phyloP scores from a whole-genome alignment of 2,888 invertebrate species.

The Megastigmus dorsalis region DNA sequence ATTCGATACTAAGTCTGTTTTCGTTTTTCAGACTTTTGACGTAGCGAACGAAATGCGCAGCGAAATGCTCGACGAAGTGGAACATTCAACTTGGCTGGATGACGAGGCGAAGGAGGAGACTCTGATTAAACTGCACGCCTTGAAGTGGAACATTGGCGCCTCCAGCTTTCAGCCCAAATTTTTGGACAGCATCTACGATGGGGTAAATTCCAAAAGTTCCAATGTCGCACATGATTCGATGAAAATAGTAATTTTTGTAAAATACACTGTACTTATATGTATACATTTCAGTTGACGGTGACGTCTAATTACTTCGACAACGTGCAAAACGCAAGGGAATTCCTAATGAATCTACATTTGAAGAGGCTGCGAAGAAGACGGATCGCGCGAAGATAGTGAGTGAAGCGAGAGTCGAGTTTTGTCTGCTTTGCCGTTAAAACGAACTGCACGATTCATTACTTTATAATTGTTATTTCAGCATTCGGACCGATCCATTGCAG shows the following conservation, averaged over 20 bases:
- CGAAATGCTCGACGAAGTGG: conserved; percentile 48
- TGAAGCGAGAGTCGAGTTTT: too few relatives aligned
- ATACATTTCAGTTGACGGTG: conserved; percentile 44
- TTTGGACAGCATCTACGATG: conserved; percentile 44
- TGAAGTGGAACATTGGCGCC: conserved; percentile 45
- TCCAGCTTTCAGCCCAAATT: conserved; percentile 43
- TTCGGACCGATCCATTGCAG: neutral
- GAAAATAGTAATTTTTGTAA: too few relatives aligned
- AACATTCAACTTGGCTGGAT: conserved; percentile 51
- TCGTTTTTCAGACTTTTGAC: conserved; percentile 38
- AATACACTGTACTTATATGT: too few relatives aligned
- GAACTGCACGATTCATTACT: neutral
- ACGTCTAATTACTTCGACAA: conserved; percentile 52
- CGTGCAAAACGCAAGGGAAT: conserved; percentile 2
- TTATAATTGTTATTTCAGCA: conserved; percentile 2
- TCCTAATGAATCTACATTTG: neutral
- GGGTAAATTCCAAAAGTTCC: conserved; percentile 44
- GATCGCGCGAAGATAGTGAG: conserved; percentile 7
- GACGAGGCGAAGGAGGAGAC: conserved; percentile 31
- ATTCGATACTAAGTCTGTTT: neutral
- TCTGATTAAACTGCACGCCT: conserved; percentile 49
- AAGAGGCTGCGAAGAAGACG: neutral
- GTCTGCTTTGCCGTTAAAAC: neutral
- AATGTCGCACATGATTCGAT: neutral
- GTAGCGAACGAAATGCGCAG: conserved; percentile 48